A percentile compares a stretch with the other conserved stretches of the same genome.
These are phyloP conservation scores for Drosophila subsilvestris DNA, from an alignment of 2,888 invertebrate genomes.

Conservation along the genomic window DNA sequence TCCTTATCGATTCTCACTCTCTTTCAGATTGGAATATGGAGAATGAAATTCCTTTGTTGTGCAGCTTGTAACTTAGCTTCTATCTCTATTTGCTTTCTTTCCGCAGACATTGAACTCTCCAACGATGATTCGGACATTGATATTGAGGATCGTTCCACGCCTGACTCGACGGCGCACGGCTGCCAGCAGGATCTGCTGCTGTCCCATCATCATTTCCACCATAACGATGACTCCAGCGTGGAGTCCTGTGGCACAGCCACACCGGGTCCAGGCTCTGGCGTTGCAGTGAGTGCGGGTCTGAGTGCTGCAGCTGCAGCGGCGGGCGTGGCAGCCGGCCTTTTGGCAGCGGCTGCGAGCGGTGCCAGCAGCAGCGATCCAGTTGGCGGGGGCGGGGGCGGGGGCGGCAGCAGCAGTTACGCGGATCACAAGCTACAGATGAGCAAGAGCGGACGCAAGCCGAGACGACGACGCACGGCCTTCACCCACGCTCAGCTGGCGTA, in stretches of 20 bases:
- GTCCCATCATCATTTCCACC: constrained; percentile 54
- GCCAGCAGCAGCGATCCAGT: neutral
- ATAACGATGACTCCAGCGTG: constrained; percentile 79
- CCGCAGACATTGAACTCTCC: constrained; percentile 81
- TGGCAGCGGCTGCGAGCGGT: constrained; percentile 22
- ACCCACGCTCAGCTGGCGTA: constrained; percentile 97
- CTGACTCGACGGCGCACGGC: constrained; percentile 74
- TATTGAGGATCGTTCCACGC: constrained; percentile 84
- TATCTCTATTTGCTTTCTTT: neutral
- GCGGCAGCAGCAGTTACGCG: constrained; percentile 62
- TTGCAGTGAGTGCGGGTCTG: constrained; percentile 26
- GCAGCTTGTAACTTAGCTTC: too few species aligned
- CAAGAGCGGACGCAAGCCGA: constrained; percentile 89
- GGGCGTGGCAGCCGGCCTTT: constrained; percentile 63
- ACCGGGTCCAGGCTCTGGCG: constrained; percentile 41
- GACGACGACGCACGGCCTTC: constrained; percentile 94
- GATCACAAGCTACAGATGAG: constrained; percentile 81
- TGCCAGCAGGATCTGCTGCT: constrained; percentile 70
- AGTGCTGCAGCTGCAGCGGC: constrained; percentile 64
- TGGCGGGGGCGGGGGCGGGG: neutral
- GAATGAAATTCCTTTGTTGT: too few species aligned
- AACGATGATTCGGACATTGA: constrained; percentile 84
- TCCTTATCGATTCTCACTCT: too few species aligned
- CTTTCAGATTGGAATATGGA: too few species aligned
- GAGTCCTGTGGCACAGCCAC: constrained; percentile 76